These are phyloP conservation scores for Nothoprocta pentlandii DNA, from an alignment of 2,113 vertebrate genomes.

Conservation along the genomic window DNA sequence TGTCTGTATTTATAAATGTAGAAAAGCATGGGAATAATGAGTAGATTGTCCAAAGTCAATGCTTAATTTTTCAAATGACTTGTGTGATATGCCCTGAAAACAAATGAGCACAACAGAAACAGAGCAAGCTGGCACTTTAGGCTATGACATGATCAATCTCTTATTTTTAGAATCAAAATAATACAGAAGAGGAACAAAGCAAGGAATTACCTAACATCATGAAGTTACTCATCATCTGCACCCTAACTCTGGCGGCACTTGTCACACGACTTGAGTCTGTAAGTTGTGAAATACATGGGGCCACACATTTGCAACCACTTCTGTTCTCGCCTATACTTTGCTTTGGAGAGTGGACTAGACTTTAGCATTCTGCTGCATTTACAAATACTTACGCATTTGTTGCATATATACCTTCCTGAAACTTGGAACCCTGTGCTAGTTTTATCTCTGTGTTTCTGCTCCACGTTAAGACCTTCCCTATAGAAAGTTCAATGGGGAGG, in stretches of 20 bases:
- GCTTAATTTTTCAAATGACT: not conserved
- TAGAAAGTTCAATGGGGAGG: not conserved
- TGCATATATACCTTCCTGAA: not conserved
- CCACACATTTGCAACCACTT: not conserved
- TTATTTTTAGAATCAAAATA: slow-evolving; percentile 54
- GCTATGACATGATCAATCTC: not conserved
- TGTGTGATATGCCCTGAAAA: not conserved
- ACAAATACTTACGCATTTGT: not conserved
- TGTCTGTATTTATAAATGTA: not conserved
- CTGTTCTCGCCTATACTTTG: not conserved
- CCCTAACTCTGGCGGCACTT: not conserved
- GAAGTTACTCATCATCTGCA: slow-evolving; percentile 47
- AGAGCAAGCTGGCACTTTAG: not conserved
- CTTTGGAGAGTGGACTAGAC: not conserved
- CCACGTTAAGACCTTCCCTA: not conserved
- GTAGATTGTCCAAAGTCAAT: not conserved
- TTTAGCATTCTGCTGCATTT: not conserved
- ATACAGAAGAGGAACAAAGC: slow-evolving; percentile 1
- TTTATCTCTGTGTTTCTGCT: not conserved
- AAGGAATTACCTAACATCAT: slow-evolving; percentile 29
- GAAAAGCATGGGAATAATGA: not conserved
- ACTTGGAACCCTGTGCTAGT: not conserved
- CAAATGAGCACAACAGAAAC: not conserved
- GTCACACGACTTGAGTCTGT: slow-evolving; percentile 35
- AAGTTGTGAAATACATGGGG: slow-evolving; percentile 34